Evolutionary conservation across 2,113 vertebrate genomes (phyloP), one percentile per base, ranked within the genome.

Genomic region (Tiliqua scincoides): DNA sequence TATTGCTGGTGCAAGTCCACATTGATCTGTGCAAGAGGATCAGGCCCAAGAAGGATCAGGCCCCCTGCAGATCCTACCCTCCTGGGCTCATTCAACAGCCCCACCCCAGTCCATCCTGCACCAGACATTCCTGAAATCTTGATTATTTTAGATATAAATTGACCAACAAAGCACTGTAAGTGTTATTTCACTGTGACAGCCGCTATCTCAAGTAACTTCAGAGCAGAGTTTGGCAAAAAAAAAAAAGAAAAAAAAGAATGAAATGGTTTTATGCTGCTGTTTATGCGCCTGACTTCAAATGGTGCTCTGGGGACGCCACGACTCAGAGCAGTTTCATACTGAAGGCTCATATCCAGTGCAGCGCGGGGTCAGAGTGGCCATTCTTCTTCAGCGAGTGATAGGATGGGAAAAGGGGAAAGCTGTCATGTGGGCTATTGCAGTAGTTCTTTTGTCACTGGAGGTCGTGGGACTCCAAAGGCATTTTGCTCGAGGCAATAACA

Each of bases 391-490:
- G n/a, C 59, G 62, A 57, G 12, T 14, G 40, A 25, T 30, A 52
- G 57, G 32, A 23, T 27, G 9, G 57, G 35, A 40, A 75, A 35
- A 73, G 37, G 5, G 63, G 23, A 32, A 73, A 73, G n/a, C 59
- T 73, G 68, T 35, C 70, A 54, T 63, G 27, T 15, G 6, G 65
- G 23, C 35, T 86, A 48, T 72, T 79, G 71, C 67, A 87, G 48
- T 54, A 68, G 43, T 30, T 80, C 48, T 82, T n/a, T 75, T 82
- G 62, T 82, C 79, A 87, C 48, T 54, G 57, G 54, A 86, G 52
- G 73, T 74, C 86, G 81, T 65, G 15, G 48, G 78, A 82, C 43
- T 21, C 79, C 32, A 37, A 82, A 70, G 54, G 83, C 81, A 87
- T 87, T 59, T 63, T 89, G 87, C 70, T 48, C 72, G 78, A 0